Evolutionary conservation across 2,797 vertebrate species (phyloP).

Genomic region (Anguilla obscura): DNA sequence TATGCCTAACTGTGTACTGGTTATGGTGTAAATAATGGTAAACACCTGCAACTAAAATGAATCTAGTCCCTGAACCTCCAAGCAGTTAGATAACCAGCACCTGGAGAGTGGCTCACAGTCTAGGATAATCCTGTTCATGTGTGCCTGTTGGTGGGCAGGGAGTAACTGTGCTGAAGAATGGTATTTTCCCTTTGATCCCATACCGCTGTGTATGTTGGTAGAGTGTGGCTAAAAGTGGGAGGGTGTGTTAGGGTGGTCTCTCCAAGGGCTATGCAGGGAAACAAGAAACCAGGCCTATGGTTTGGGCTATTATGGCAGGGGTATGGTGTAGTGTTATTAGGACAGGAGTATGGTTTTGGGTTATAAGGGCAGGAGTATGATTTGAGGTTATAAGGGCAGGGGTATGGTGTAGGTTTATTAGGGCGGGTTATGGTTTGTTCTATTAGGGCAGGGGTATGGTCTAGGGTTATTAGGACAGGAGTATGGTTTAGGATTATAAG

Average conservation of each 20-base stretch:
- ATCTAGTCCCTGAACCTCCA: slow-evolving; percentile 24
- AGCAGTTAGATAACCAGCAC: slow-evolving; percentile 38
- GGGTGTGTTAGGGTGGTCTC: slow-evolving; percentile 10
- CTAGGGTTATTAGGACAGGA: no score
- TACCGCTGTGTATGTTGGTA: slow-evolving; percentile 18
- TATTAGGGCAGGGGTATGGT: no score
- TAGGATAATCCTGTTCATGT: slow-evolving; percentile 40
- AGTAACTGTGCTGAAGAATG: slow-evolving; percentile 22
- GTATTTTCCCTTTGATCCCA: slow-evolving; percentile 13
- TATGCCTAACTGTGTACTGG: background rate
- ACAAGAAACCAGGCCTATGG: no score
- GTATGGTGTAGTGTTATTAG: no score
- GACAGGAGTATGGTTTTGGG: no score
- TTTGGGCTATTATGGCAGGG: no score
- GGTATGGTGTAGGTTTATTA: no score
- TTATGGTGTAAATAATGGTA: background rate
- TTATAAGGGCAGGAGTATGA: no score
- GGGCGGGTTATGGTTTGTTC: no score
- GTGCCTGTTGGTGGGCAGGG: slow-evolving; percentile 13
- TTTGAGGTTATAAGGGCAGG: no score
- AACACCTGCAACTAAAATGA: slow-evolving; percentile 25
- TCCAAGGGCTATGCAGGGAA: no score
- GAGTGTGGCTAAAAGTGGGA: background rate
- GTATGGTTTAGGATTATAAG: no score
- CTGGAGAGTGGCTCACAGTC: slow-evolving; percentile 38